These are phyloP conservation scores for Hydropsyche betteni DNA, from an alignment of 2,888 invertebrate species.

Conservation along the genomic window DNA sequence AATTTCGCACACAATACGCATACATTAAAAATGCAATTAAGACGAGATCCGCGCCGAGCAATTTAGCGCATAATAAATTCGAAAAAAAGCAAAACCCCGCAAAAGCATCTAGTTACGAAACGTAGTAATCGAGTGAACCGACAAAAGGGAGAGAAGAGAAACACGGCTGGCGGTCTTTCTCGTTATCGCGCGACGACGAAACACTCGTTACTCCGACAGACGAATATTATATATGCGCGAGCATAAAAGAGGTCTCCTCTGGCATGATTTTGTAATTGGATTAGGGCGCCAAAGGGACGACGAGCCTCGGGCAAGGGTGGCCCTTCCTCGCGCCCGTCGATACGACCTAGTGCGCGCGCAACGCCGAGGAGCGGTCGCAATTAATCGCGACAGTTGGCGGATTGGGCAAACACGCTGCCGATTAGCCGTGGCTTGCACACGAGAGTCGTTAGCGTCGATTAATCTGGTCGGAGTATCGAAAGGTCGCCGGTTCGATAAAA, in stretches of 20 bases:
- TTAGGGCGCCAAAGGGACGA: conserved; percentile 26
- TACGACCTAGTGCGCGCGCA: background rate
- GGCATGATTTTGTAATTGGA: conserved; percentile 38
- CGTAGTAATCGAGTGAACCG: conserved; percentile 4
- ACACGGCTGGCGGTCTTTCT: too few relatives aligned
- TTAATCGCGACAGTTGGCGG: too few relatives aligned
- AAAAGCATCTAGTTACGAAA: background rate
- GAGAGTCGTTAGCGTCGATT: too few relatives aligned
- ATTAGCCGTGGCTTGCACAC: too few relatives aligned
- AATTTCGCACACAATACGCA: background rate
- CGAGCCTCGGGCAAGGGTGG: background rate
- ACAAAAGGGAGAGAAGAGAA: background rate
- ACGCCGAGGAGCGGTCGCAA: too few relatives aligned
- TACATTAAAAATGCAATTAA: conserved; percentile 15
- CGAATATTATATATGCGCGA: background rate
- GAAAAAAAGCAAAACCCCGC: too few relatives aligned
- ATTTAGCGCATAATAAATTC: too few relatives aligned
- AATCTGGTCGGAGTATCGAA: too few relatives aligned
- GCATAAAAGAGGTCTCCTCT: conserved; percentile 1
- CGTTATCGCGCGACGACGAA: too few relatives aligned
- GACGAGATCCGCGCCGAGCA: background rate
- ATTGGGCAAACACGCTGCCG: too few relatives aligned
- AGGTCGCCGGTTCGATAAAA: too few relatives aligned
- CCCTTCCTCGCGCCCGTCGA: background rate
- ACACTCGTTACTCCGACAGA: background rate